Percentiles rank a stretch among this genome's conserved stretches.
Conservation (phyloP, 35 echinoderm and acorn worm genomes). For the Chiridota heheva region DNA sequence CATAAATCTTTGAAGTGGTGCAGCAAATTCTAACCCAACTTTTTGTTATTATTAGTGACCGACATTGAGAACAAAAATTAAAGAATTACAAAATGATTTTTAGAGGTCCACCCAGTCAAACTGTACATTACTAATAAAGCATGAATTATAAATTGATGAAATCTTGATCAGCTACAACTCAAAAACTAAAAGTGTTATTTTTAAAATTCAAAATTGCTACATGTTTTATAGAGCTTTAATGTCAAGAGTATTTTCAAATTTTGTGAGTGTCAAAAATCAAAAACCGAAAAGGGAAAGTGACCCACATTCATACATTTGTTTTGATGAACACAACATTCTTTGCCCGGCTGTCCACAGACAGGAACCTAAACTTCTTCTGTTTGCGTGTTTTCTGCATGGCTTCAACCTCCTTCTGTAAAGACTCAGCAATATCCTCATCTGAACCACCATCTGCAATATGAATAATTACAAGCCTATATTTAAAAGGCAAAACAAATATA, state of each 20-base stretch:
- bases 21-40: too few species aligned
- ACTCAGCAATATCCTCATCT: slow-evolving; percentile 69
- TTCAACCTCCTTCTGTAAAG: slow-evolving; percentile 62
- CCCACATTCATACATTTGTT: slow-evolving; percentile 75
- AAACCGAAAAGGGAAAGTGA: too few species aligned
- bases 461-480: neutral
- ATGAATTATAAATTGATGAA: too few species aligned
- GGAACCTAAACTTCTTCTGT: slow-evolving; percentile 60
- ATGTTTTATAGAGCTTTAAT: too few species aligned
- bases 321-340: slow-evolving; percentile 94
- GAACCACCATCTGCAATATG: slow-evolving; percentile 20
- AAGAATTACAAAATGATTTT: neutral
- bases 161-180: too few species aligned
- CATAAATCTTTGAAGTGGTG: too few species aligned
- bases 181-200: too few species aligned
- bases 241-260: too few species aligned
- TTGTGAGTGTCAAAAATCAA: too few species aligned
- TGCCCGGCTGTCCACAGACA: slow-evolving; percentile 68
- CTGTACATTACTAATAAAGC: too few species aligned
- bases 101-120: neutral
- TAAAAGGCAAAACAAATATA: neutral
- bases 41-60: too few species aligned
- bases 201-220: too few species aligned
- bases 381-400: slow-evolving; percentile 46
- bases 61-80: neutral